Base-by-base conservation (phyloP, 2,888 invertebrate genomes). In the Oscheius sp. region DNA sequence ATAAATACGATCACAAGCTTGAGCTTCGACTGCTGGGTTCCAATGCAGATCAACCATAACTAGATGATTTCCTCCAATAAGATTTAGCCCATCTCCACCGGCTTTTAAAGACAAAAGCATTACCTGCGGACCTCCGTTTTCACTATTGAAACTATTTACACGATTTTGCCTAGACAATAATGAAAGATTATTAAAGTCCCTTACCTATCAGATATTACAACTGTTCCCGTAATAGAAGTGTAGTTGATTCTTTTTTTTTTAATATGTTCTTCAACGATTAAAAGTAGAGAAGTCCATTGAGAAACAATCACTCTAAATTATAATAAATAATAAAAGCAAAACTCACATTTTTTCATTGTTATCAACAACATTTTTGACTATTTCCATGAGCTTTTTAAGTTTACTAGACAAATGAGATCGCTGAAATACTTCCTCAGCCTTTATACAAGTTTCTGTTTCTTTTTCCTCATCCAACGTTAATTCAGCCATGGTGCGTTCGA, bases 1-100 rank as follows among this genome's bases (percentile, higher is more conserved):
- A 88, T 95, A 95, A 73, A 96, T 92, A 72, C 96, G 90, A 89
- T 96, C 96, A 88, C 93, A 93, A 0, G 96, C 96, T 88, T 96
- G 96, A 48, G 92, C 90, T 25, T 55, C 20, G 5, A 55, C 20
- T 34, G n/a, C 95, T 0, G 96, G 96, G 90, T 96, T 97, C 89
- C 96, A 97, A 88, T 96, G 96, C 64, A 94, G 90, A 88, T 97
- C 96, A 25, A 95, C 88, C 34, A 97, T 89, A 33, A 96, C 90
- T 53, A 97, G 90, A 87, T 96, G 94, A 89, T 93, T 95, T 0
- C 92, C 96, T 1, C 96, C 96, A 68, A 93, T 90, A 65, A 96
- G 90, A 89, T 97, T 96, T 15, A 97, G 89, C 0, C 96, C 96
- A 17, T 95, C 95, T 29, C 96, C 96, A 53, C 96, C 96, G 46